phyloP scores from a whole-genome alignment of 2,797 vertebrate species.

The Takifugu ocellatus region DNA sequence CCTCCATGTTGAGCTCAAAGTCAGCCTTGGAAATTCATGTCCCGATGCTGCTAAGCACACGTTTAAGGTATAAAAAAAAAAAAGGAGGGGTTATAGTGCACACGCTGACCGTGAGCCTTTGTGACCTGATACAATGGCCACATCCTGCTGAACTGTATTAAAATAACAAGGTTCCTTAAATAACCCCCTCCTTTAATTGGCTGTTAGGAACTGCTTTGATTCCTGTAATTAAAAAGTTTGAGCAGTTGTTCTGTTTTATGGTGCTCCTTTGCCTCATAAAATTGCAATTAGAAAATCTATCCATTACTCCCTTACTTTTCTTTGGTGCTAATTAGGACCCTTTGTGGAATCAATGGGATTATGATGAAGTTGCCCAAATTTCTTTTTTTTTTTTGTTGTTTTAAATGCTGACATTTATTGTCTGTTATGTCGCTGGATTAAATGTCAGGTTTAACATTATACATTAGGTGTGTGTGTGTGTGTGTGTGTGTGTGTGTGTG shows the following conservation, averaged over 20 bases:
- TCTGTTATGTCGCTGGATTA: too few relatives aligned
- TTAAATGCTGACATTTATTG: too few relatives aligned
- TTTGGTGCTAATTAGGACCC: constrained; percentile 64
- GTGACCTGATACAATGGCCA: constrained; percentile 21
- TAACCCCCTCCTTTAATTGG: constrained; percentile 54
- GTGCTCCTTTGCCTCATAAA: constrained; percentile 50
- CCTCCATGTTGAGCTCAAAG: too few relatives aligned
- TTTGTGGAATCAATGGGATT: constrained; percentile 64
- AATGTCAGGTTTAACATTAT: constrained; percentile 1
- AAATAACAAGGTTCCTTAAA: constrained; percentile 49
- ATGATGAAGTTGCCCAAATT: constrained; percentile 54
- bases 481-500: not conserved
- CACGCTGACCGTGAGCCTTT: not conserved
- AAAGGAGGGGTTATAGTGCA: too few relatives aligned
- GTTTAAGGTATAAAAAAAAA: too few relatives aligned
- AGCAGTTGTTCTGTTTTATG: constrained; percentile 56
- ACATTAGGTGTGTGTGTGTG: not conserved
- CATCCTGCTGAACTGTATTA: constrained; percentile 19
- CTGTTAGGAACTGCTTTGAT: constrained; percentile 55
- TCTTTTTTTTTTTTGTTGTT: constrained; percentile 25
- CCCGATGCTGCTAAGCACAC: too few relatives aligned
- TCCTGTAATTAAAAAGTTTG: constrained; percentile 68
- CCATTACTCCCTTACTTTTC: constrained; percentile 54
- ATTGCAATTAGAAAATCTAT: constrained; percentile 63
- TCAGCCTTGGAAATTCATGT: too few relatives aligned